These are phyloP conservation scores for Hyppa rectilinea DNA, from an alignment of 2,888 invertebrate species.

Conservation along the genomic window DNA sequence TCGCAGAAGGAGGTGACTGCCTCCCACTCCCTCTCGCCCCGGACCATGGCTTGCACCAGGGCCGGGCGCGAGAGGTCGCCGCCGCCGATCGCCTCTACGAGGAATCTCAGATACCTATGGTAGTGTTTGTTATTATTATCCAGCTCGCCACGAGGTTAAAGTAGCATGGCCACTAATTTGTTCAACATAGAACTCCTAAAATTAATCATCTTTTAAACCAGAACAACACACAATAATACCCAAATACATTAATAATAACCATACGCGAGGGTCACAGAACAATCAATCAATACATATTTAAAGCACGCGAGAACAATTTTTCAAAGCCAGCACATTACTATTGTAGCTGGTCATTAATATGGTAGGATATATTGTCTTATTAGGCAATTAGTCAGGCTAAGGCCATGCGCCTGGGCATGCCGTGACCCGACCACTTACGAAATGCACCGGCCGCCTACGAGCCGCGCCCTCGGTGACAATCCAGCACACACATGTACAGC, in stretches of 20 bases:
- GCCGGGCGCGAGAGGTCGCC: no score
- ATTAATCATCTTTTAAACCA: conserved; percentile 47
- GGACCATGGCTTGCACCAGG: no score
- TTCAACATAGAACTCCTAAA: conserved; percentile 17
- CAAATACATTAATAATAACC: conserved; percentile 43
- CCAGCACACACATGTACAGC: conserved; percentile 39
- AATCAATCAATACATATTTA: conserved; percentile 58
- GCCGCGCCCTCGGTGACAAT: conserved; percentile 56
- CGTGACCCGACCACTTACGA: conserved; percentile 66
- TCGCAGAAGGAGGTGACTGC: no score
- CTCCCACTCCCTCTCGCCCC: no score
- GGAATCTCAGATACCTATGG: no score
- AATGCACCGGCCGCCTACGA: conserved; percentile 57
- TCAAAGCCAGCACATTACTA: conserved; percentile 50
- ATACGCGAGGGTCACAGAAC: conserved; percentile 45
- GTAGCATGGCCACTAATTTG: conserved; percentile 19
- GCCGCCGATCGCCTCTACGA: no score
- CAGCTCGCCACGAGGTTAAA: conserved; percentile 11
- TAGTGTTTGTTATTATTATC: no score
- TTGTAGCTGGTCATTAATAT: conserved; percentile 60
- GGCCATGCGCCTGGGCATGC: conserved; percentile 48
- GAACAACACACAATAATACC: conserved; percentile 28
- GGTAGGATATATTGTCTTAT: conserved; percentile 64
- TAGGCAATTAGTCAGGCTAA: conserved; percentile 68
- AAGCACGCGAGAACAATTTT: conserved; percentile 52